Conservation (phyloP, 2,113 vertebrate genomes). For the Calyptomena viridis region DNA sequence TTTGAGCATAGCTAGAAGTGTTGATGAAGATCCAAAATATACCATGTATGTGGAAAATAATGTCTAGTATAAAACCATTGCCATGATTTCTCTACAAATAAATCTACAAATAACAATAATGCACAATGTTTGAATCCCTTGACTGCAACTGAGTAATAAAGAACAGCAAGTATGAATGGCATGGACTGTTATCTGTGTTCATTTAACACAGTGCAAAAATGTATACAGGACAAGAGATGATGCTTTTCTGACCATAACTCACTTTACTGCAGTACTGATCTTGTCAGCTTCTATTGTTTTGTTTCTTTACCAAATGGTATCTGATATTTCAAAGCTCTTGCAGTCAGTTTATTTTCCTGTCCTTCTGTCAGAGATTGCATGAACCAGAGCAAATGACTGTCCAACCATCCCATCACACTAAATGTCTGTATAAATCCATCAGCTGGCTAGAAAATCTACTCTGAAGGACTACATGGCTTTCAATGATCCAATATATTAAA, state of each 20-base stretch:
- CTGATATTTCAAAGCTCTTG: constrained; percentile 6
- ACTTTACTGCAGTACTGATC: not conserved
- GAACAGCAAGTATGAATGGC: not conserved
- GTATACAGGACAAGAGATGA: not conserved
- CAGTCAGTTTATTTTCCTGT: constrained; percentile 27
- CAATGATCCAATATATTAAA: not conserved
- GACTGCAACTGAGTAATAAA: not conserved
- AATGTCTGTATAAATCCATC: not conserved
- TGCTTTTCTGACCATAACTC: not conserved
- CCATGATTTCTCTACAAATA: not conserved
- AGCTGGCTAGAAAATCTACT: constrained; percentile 1
- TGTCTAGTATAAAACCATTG: not conserved
- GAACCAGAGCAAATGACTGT: not conserved
- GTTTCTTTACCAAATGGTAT: not conserved
- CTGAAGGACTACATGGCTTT: not conserved
- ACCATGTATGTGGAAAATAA: not conserved
- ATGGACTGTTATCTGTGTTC: not conserved
- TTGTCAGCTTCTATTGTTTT: constrained; percentile 13
- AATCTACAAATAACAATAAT: not conserved
- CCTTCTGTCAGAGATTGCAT: not conserved
- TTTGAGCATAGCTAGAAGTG: not conserved
- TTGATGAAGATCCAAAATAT: not conserved
- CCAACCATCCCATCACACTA: not conserved
- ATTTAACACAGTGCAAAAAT: not conserved
- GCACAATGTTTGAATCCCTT: not conserved